These are phyloP conservation scores for Etheostoma cragini DNA, from an alignment of 2,113 vertebrate genomes.

Conservation along the genomic window DNA sequence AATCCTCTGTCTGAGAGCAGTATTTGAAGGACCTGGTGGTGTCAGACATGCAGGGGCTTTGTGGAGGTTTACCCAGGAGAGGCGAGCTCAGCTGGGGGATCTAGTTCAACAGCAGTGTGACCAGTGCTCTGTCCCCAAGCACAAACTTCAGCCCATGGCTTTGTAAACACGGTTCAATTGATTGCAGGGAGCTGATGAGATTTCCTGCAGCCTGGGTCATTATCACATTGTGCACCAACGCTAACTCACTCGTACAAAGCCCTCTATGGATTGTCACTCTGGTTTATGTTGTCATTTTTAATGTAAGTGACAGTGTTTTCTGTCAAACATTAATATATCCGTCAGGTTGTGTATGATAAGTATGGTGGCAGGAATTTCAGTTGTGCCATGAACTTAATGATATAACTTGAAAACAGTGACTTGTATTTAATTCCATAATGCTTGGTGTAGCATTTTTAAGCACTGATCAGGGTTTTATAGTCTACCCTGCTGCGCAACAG, in stretches of 20 bases:
- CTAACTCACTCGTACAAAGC: slow-evolving; percentile 44
- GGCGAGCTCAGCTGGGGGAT: slow-evolving; percentile 75
- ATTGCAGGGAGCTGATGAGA: slow-evolving; percentile 75
- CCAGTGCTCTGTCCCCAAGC: slow-evolving; percentile 67
- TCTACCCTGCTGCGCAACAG: slow-evolving; percentile 46
- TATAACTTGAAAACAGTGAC: neutral
- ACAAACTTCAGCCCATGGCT: slow-evolving; percentile 65
- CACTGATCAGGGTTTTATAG: slow-evolving; percentile 45
- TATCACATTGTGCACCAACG: slow-evolving; percentile 63
- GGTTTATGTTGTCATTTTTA: slow-evolving; percentile 46
- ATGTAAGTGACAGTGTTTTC: slow-evolving; percentile 45
- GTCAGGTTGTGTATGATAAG: slow-evolving; percentile 2
- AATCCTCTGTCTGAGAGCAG: slow-evolving; percentile 80
- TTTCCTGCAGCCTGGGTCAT: slow-evolving; percentile 69
- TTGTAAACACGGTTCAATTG: slow-evolving; percentile 80
- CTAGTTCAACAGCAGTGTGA: slow-evolving; percentile 65
- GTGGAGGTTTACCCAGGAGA: slow-evolving; percentile 75
- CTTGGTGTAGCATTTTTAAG: slow-evolving; percentile 31
- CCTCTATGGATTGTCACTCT: slow-evolving; percentile 40
- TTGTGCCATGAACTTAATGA: slow-evolving; percentile 29
- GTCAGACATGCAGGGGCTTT: slow-evolving; percentile 79
- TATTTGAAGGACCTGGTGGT: slow-evolving; percentile 76
- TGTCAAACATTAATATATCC: slow-evolving; percentile 42
- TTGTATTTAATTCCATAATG: slow-evolving; percentile 30
- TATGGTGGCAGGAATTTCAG: slow-evolving; percentile 4